Percentiles rank a stretch among this genome's conserved stretches.
These are phyloP conservation scores for Lateolabrax maculatus DNA, from an alignment of 2,797 vertebrate species.

Conservation along the genomic window DNA sequence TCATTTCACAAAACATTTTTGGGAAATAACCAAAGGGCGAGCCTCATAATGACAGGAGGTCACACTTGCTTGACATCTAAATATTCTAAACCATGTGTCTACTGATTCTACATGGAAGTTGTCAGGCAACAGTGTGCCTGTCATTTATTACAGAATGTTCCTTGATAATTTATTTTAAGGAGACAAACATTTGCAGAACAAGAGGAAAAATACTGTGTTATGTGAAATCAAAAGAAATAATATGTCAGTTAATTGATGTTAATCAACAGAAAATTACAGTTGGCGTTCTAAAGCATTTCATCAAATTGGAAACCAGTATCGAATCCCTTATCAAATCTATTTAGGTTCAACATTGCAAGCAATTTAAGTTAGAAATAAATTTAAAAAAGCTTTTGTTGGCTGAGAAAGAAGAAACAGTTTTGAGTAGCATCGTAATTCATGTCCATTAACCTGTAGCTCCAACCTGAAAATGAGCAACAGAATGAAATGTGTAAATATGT, in stretches of 20 bases:
- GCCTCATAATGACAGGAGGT: background rate
- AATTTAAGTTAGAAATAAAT: too few relatives aligned
- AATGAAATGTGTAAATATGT: too few relatives aligned
- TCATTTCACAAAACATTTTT: background rate
- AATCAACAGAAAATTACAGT: background rate
- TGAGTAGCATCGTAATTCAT: background rate
- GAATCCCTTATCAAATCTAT: background rate
- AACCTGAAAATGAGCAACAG: background rate
- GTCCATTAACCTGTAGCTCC: background rate
- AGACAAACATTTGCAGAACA: background rate
- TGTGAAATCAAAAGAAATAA: too few relatives aligned
- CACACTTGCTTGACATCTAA: too few relatives aligned
- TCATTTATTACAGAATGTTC: background rate
- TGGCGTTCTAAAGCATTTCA: background rate
- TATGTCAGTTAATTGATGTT: too few relatives aligned
- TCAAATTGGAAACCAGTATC: background rate
- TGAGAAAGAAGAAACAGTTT: background rate
- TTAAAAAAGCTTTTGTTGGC: too few relatives aligned
- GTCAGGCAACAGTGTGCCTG: background rate
- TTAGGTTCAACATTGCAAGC: too few relatives aligned
- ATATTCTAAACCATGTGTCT: background rate
- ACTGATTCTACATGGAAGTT: background rate
- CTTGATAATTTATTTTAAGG: background rate
- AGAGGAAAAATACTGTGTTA: background rate
- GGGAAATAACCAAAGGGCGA: background rate